Evolutionary conservation across 2,888 invertebrate species (phyloP), one percentile per base, ranked within the genome.

Genomic region (Mycalesis mineus): DNA sequence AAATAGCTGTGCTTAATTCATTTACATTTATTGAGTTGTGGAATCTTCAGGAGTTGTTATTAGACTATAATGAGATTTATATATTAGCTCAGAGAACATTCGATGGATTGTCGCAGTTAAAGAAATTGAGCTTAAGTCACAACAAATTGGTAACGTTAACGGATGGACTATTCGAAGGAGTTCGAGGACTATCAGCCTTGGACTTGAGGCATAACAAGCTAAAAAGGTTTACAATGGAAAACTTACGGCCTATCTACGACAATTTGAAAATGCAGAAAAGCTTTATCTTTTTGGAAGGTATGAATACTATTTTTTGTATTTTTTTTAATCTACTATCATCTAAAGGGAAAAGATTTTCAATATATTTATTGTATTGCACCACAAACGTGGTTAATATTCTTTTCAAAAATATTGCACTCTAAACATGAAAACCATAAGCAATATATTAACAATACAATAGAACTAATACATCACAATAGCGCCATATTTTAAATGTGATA

Each of bases 11-110:
- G 80, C 91, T 96, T 60, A 94, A 94, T 50, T 95, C 95, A 51
- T 92, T 94, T 61, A 95, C 94, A 17, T 96, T 96, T 80, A 92
- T 93, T 11, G 95, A 96, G 72, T 85, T 95, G 73, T 94, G 94
- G 88, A 93, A 93, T 68, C 84, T 95, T 17, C 91, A 92, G 65
- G 93, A 94, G 66, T 82, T 95, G 68, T 91, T 93, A 59, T 83
- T 95, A 78, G 94, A 94, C 78, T 91, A 93, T 74, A 94, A 94
- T 80, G 91, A 91, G 67, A 93, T 94, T 73, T 91, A 93, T 82
- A 91, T 92, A 69, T 91, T 96, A 69, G 94, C 94, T 39, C 93
- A 94, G 68, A 92, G 94, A 63, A 95, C 96, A 9, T 92, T 96
- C 74, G 93, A 93, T 64, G 95, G 95, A 15, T 86, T 96, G 72